These are phyloP conservation scores for Chiroxiphia lanceolata DNA, from an alignment of 2,797 vertebrate species.

Conservation along the genomic window DNA sequence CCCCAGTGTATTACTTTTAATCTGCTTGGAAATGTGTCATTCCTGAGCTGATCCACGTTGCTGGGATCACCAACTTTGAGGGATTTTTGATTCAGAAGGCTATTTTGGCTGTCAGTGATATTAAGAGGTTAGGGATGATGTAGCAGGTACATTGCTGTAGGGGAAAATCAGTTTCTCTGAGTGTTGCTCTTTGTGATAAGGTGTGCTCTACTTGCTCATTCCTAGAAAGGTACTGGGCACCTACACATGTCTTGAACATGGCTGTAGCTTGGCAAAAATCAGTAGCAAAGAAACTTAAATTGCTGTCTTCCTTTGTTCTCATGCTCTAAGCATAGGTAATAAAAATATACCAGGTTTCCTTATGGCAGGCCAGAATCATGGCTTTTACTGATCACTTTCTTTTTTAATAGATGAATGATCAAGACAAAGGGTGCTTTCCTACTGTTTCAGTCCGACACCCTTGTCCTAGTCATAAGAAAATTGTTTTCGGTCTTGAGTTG, in stretches of 20 bases:
- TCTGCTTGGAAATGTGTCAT: neutral
- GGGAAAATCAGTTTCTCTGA: neutral
- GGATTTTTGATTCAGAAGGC: neutral
- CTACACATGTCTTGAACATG: neutral
- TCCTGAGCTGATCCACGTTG: neutral
- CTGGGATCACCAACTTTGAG: neutral
- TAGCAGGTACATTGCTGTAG: neutral
- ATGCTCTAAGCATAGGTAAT: neutral
- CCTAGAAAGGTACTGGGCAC: neutral
- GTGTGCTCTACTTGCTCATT: neutral
- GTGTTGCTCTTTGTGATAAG: neutral
- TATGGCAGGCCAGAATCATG: neutral
- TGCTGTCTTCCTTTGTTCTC: neutral
- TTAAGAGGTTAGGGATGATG: neutral
- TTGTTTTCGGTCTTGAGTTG: slow-evolving; percentile 5
- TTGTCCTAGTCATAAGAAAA: neutral
- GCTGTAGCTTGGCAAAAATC: neutral
- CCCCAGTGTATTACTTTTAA: neutral
- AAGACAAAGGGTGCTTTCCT: neutral
- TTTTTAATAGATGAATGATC: neutral
- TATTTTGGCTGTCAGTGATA: neutral
- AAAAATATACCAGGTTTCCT: neutral
- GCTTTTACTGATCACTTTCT: neutral
- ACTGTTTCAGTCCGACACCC: neutral
- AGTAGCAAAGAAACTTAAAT: neutral